Evolutionary conservation across 2,888 invertebrate species (phyloP).

Genomic region (Oscheius sp.): DNA sequence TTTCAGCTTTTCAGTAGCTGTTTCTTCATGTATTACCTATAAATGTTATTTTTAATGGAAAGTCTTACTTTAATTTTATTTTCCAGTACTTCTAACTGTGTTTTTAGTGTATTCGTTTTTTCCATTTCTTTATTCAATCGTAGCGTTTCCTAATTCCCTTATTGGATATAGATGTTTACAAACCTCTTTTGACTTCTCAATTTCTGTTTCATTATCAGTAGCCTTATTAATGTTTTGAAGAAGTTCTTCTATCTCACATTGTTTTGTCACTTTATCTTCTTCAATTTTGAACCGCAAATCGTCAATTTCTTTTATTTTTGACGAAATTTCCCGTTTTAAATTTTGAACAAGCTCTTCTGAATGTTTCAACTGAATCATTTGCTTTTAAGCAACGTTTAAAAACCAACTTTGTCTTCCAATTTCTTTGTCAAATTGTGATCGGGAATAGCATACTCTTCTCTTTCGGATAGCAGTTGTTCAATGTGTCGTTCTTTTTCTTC

Average conservation of each 20-base stretch:
- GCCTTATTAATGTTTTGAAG: no score
- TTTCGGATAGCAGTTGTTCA: conserved; percentile 87
- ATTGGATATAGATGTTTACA: no score
- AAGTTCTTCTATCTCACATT: conserved; percentile 26
- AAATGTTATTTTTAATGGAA: no score
- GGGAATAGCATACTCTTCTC: conserved; percentile 76
- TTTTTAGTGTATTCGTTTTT: no score
- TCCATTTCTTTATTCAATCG: no score
- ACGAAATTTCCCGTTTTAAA: conserved; percentile 37
- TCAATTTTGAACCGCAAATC: conserved; percentile 36
- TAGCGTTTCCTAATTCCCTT: no score
- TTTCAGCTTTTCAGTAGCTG: no score
- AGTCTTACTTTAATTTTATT: no score
- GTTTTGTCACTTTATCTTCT: conserved; percentile 31
- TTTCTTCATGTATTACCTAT: no score
- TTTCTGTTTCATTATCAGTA: no score
- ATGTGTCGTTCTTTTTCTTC: conserved; percentile 93
- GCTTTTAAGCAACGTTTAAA: background rate
- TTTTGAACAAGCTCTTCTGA: conserved; percentile 34
- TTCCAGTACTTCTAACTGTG: no score
- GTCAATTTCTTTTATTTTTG: conserved; percentile 34
- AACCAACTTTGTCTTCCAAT: conserved; percentile 3
- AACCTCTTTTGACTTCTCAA: no score
- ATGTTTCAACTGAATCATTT: conserved; percentile 6
- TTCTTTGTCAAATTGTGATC: background rate